Evolutionary conservation across 2,113 vertebrate species (phyloP).

Genomic region (Daubentonia madagascariensis): DNA sequence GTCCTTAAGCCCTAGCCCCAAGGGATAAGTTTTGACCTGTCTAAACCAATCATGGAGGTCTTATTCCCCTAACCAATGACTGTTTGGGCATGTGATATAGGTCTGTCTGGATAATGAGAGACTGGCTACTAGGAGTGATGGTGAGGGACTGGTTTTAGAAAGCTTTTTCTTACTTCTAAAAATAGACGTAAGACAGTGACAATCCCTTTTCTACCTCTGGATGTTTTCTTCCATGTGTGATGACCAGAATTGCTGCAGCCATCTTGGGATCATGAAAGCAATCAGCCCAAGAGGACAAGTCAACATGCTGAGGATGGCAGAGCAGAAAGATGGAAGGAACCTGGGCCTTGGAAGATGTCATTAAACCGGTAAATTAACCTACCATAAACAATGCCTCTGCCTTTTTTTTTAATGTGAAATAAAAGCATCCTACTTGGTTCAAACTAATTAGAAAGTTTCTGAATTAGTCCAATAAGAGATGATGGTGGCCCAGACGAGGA

Average conservation of each 20-base stretch:
- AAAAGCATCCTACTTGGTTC: background rate
- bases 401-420: background rate
- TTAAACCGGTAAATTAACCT: background rate
- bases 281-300: background rate
- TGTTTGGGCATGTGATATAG: background rate
- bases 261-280: background rate
- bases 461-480: background rate
- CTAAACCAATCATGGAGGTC: background rate
- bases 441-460: background rate
- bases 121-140: background rate
- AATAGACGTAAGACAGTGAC: background rate
- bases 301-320: background rate
- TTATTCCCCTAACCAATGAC: background rate
- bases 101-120: background rate
- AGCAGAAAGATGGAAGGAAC: background rate
- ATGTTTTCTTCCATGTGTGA: background rate
- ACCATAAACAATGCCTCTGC: background rate
- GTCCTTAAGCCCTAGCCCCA: background rate
- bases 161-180: constrained; percentile 13
- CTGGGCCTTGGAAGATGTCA: background rate
- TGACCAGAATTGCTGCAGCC: background rate
- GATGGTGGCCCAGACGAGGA: background rate
- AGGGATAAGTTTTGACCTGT: background rate
- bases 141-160: background rate
- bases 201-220: background rate